Base-by-base conservation (phyloP, 2,797 vertebrate species). In the Serranus cabrilla region DNA sequence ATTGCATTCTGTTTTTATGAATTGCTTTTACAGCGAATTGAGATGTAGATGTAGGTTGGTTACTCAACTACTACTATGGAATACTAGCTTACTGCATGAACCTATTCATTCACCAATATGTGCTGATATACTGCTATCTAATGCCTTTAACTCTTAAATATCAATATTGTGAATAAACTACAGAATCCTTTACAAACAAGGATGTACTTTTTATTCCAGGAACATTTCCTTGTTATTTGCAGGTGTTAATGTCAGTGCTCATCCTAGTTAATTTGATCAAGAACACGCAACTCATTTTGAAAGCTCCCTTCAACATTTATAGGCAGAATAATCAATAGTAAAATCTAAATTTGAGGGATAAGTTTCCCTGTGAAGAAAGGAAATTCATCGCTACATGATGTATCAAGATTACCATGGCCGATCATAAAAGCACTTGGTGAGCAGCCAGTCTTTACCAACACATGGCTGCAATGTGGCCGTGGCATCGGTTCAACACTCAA, bases 351-450 rank as follows among this genome's bases (percentile, higher is more conserved):
- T 49, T 47, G 2, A 0, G 18, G 13, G 27, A 40, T 14, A 25
- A 21, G 46, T 21, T 18, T 23, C 21, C 1, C 2, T 76, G 63
- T 47, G 5, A 63, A 69, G 21, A 4, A 27, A 31, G 12, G n/a
- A 52, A 39, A 64, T 46, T 20, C 21, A 49, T 11, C 60, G 17
- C 11, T 57, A 34, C 2, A 39, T 42, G 11, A 67, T 71, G 34
- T 16, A 58, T 23, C 39, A 54, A 18, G 42, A 70, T 68, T 1
- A 50, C 55, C 25, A 11, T 11, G 40, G 61, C 61, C 2, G 0
- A 56, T 76, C 20, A 46, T 31, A 37, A 64, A 82, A 67, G 37
- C 63, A 47, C 39, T 67, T 42, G 16, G 16, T 56, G 54, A 59
- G 59, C 18, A 45, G 23, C 58, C 34, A 13, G 46, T 58, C 20